Conservation (phyloP, 2,113 vertebrate genomes). For the Ceuthmochares aereus region DNA sequence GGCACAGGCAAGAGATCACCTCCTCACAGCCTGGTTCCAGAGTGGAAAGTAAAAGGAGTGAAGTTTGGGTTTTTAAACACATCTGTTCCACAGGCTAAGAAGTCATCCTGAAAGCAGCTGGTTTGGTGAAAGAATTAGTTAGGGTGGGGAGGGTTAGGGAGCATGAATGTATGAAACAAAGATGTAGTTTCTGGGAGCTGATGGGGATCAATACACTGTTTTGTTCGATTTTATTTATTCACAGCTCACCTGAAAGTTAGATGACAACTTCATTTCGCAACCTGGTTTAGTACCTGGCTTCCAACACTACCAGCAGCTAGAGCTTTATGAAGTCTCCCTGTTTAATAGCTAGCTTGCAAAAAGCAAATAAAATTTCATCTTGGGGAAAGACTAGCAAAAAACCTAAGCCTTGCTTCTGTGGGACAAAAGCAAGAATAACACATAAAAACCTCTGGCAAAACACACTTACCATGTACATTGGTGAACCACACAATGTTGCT, state of each 20-base stretch:
- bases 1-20: neutral
- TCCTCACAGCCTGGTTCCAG: neutral
- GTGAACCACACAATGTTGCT: constrained; percentile 93
- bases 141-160: neutral
- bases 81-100: neutral
- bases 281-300: too few relatives aligned
- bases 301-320: neutral
- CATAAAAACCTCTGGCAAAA: neutral
- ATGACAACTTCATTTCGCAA: neutral
- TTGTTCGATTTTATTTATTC: neutral
- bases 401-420: neutral
- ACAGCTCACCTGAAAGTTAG: neutral
- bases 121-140: neutral
- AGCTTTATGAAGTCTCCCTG: neutral
- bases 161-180: neutral
- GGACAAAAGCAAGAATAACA: neutral
- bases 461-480: constrained; percentile 95
- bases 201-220: neutral
- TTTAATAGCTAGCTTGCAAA: neutral
- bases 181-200: neutral
- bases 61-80: neutral
- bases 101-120: neutral
- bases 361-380: neutral
- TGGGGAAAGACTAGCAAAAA: neutral
- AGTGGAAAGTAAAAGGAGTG: neutral